Percentiles rank a stretch among this genome's conserved stretches.
phyloP scores from a whole-genome alignment of 1,140 invertebrate species.

The Ceratosolen fusciceps region DNA sequence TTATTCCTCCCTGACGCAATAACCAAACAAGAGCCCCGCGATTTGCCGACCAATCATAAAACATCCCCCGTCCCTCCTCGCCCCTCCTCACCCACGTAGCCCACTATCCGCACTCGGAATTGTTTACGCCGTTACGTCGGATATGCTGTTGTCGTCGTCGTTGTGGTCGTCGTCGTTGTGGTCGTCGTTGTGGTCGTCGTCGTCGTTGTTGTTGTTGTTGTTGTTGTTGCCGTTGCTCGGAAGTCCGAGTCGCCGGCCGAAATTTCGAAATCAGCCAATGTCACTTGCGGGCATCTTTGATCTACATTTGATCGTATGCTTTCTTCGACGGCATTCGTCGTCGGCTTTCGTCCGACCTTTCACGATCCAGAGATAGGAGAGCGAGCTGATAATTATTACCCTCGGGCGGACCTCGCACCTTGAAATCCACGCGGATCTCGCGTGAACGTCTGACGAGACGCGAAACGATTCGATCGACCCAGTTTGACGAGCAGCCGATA shows the following conservation, averaged over 20 bases:
- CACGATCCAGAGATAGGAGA: constrained; percentile 8
- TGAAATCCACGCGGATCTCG: constrained; percentile 39
- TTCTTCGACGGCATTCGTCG: neutral
- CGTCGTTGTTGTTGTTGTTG: too few species aligned
- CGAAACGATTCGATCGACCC: constrained; percentile 43
- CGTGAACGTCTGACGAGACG: neutral
- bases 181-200: too few species aligned
- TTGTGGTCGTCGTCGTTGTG: too few species aligned
- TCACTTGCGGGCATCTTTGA: neutral
- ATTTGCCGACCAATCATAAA: constrained; percentile 19
- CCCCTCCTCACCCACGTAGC: neutral
- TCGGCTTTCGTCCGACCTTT: neutral
- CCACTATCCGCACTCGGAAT: too few species aligned
- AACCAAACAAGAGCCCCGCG: neutral
- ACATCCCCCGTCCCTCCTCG: neutral
- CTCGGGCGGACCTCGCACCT: constrained; percentile 11
- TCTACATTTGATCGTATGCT: constrained; percentile 36
- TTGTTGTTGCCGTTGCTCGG: neutral
- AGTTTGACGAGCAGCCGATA: constrained; percentile 4
- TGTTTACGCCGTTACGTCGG: neutral
- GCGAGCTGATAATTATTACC: constrained; percentile 25
- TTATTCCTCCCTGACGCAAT: constrained; percentile 32
- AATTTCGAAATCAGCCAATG: neutral
- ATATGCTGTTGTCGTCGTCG: too few species aligned
- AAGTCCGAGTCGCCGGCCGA: neutral